Percentiles rank a stretch among this genome's conserved stretches.
phyloP scores from a whole-genome alignment of 2,888 invertebrate species.

The Drosophila bunnanda region DNA sequence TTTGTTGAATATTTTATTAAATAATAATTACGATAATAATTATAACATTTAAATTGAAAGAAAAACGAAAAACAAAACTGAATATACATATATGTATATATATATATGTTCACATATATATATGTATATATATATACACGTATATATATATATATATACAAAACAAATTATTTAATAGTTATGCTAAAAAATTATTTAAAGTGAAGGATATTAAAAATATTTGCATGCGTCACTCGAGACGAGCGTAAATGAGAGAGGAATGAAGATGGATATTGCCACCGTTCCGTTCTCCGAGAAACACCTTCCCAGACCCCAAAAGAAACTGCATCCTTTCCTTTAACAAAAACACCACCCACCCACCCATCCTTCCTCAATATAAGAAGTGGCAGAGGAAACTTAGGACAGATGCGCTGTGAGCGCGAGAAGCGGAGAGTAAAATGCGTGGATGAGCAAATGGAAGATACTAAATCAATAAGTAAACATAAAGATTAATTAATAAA shows the following conservation, averaged over 20 bases:
- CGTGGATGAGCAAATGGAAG: slow-evolving; percentile 31
- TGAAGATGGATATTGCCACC: slow-evolving; percentile 20
- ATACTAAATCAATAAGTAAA: slow-evolving; percentile 73
- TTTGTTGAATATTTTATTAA: slow-evolving; percentile 84
- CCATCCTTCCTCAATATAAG: slow-evolving; percentile 2
- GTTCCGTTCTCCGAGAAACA: slow-evolving; percentile 2
- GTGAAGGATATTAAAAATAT: slow-evolving; percentile 38
- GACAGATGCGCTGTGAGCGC: slow-evolving; percentile 11
- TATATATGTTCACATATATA: slow-evolving; percentile 41
- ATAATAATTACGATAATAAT: slow-evolving; percentile 56
- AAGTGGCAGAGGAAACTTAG: slow-evolving; percentile 1
- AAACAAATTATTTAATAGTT: slow-evolving; percentile 72
- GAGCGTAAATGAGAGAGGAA: slow-evolving; percentile 35
- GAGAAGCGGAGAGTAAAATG: slow-evolving; percentile 11
- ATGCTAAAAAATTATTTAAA: slow-evolving; percentile 71
- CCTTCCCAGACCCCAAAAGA: slow-evolving; percentile 11
- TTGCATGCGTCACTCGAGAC: slow-evolving; percentile 33
- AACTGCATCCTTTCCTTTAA: slow-evolving; percentile 6
- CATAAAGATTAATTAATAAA: slow-evolving; percentile 68
- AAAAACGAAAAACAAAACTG: slow-evolving; percentile 52
- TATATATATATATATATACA: slow-evolving; percentile 38
- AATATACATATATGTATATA: slow-evolving; percentile 50
- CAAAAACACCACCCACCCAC: slow-evolving; percentile 8
- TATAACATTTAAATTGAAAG: slow-evolving; percentile 54
- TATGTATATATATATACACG: slow-evolving; percentile 48